These are phyloP conservation scores for Cotesia glomerata DNA, from an alignment of 1,140 invertebrate species.

Conservation along the genomic window DNA sequence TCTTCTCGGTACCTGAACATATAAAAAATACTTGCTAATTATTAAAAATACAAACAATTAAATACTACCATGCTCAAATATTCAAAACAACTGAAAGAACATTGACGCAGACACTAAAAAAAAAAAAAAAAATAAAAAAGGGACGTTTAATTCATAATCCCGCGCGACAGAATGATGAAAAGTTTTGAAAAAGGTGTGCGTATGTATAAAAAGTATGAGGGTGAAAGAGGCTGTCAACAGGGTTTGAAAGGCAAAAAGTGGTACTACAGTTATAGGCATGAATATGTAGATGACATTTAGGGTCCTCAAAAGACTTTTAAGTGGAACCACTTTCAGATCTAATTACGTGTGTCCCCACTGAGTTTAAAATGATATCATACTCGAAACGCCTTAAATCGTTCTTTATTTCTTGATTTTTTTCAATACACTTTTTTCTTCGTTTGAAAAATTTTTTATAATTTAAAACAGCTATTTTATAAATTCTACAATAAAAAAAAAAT, in stretches of 20 bases:
- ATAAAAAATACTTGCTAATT: no score
- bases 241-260: conserved; percentile 15
- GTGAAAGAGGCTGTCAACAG: conserved; percentile 2
- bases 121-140: not conserved
- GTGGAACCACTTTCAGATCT: conserved; percentile 30
- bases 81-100: not conserved
- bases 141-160: no score
- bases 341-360: conserved; percentile 29
- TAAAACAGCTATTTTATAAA: not conserved
- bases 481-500: not conserved
- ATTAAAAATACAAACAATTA: no score
- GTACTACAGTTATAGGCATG: conserved; percentile 34
- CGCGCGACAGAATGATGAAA: no score
- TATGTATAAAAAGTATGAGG: not conserved
- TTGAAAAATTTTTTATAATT: not conserved
- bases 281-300: conserved; percentile 42
- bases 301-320: conserved; percentile 32
- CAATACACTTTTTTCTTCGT: not conserved
- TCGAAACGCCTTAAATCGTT: not conserved
- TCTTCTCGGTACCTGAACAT: no score
- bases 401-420: not conserved
- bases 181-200: not conserved
- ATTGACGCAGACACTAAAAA: not conserved
- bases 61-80: no score
- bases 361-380: conserved; percentile 21